These are phyloP conservation scores for Helicoverpa assulta DNA, from an alignment of 2,888 invertebrate genomes.

Conservation along the genomic window DNA sequence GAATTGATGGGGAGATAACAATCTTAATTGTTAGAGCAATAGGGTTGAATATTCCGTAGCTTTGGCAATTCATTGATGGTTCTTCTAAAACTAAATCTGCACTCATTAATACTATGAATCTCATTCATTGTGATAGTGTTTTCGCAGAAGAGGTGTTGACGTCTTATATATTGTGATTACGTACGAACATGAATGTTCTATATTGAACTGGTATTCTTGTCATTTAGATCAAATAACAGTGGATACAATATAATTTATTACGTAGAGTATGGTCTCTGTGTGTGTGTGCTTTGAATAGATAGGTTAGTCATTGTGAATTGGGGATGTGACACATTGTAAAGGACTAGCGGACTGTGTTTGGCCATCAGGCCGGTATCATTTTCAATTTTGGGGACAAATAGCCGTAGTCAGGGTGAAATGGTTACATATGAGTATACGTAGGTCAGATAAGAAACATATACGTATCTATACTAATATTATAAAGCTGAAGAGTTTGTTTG, in stretches of 20 bases:
- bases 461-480: no score
- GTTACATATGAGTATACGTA: not conserved
- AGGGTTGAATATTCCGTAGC: conserved; percentile 64
- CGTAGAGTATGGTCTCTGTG: conserved; percentile 6
- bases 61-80: conserved; percentile 61
- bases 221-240: conserved; percentile 48
- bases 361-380: conserved; percentile 23
- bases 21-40: conserved; percentile 59
- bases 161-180: conserved; percentile 54
- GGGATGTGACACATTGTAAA: conserved; percentile 27
- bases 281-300: conserved; percentile 35
- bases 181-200: conserved; percentile 53
- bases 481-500: no score
- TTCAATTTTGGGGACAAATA: conserved; percentile 39
- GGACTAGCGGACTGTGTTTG: conserved; percentile 30
- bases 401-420: conserved; percentile 12
- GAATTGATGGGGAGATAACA: conserved; percentile 56
- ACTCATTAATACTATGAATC: conserved; percentile 65
- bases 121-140: conserved; percentile 65
- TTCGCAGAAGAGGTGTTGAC: conserved; percentile 56
- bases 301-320: conserved; percentile 40
- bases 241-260: conserved; percentile 31
- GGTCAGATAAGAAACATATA: no score
- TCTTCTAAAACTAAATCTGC: conserved; percentile 63
- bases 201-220: conserved; percentile 38